Base-by-base conservation (phyloP, 2,888 invertebrate species). In the Tipula unca region DNA sequence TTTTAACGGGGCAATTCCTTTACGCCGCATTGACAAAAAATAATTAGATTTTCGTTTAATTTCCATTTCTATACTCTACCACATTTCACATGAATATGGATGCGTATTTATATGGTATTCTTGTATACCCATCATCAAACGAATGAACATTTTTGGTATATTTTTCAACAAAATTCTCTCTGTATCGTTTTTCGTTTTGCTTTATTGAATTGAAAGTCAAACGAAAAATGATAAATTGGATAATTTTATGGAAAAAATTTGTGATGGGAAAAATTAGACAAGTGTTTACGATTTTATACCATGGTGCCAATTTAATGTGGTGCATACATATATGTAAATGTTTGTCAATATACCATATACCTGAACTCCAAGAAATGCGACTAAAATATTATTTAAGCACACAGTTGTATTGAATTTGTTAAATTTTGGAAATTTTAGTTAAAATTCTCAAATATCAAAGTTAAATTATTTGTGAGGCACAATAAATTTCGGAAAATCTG, bases 31-130 rank as follows among this genome's bases (percentile, higher is more conserved):
- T 83, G 29, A 83, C 83, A 83, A 83, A 83, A 83, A 83, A 83
- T 83, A 83, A 83, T 83, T 83, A 83, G 83, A 83, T 83, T 83
- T 83, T 83, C 69, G 69, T 69, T 69, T 69, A 69, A 69, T 69
- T 69, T 69, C 69, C 69, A 69, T 25, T 69, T 69, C 25, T 20
- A 69, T 25, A 25, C 69, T 69, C 20, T 69, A 69, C 69, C 69
- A 69, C 69, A 69, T 69, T 69, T 69, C 20, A 48, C 48, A 17
- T 48, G 17, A 48, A 48, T n/a, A n/a, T 48, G 48, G 20, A 48
- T 48, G 48, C n/a, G n/a, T n/a, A 17, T 69, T 17, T 20, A 17
- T 13, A 25, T 69, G 69, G 69, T 25, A 10, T 69, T 20, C 3
- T 25, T 20, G 25, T 69, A 69, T 69, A 69, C 14, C 69, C 25